Percentiles rank a stretch among this genome's conserved stretches.
Conservation (phyloP, 2,113 vertebrate genomes). For the Dunckerocampus dactyliophorus region DNA sequence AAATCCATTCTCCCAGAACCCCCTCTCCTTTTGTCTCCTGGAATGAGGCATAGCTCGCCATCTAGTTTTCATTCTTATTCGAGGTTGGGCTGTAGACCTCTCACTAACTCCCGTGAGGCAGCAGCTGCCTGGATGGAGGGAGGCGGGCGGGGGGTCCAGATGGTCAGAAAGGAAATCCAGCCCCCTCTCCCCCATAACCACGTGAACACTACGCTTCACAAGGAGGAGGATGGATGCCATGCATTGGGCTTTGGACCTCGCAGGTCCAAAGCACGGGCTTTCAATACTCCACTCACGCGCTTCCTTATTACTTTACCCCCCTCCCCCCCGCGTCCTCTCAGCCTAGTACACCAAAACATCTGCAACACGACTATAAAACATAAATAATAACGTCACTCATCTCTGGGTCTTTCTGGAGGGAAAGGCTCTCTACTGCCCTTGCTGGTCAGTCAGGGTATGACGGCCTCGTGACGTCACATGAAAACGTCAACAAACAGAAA, state of each 20-base stretch:
- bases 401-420: not conserved
- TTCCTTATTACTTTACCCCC: no score
- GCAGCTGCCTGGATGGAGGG: not conserved
- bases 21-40: not conserved
- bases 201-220: no score
- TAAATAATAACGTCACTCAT: not conserved
- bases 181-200: not conserved
- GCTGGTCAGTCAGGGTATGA: no score
- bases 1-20: constrained; percentile 1
- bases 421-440: no score
- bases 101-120: constrained; percentile 1
- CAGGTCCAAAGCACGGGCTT: no score
- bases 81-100: not conserved
- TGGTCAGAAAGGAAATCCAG: constrained; percentile 1
- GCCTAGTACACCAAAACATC: not conserved
- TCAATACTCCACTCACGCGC: no score
- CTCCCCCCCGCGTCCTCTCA: no score
- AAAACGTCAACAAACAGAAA: no score
- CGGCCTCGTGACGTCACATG: no score
- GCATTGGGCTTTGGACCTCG: no score
- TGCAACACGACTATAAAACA: not conserved
- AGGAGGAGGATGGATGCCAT: no score
- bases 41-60: not conserved
- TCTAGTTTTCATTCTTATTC: no score
- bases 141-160: not conserved